phyloP scores from a whole-genome alignment of 2,113 vertebrate genomes.

The Hippocampus zosterae region DNA sequence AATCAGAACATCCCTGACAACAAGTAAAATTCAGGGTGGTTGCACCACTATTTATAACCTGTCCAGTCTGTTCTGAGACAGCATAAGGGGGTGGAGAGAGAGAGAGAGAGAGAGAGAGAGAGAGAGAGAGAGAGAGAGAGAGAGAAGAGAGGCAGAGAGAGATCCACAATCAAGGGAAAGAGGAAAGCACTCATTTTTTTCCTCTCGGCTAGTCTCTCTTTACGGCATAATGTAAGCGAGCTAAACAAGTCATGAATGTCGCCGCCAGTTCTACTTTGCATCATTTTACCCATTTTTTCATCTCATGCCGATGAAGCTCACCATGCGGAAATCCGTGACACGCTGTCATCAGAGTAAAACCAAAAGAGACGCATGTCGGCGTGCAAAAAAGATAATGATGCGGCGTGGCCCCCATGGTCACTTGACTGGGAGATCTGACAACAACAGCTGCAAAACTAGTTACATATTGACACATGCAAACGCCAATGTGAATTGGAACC shows the following conservation, averaged over 20 bases:
- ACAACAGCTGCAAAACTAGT: slow-evolving; percentile 18
- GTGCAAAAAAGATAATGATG: slow-evolving; percentile 24
- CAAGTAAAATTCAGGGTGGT: slow-evolving; percentile 62
- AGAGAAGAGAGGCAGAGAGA: not conserved
- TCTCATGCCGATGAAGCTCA: slow-evolving; percentile 3
- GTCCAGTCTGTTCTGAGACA: slow-evolving; percentile 58
- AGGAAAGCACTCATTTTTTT: slow-evolving; percentile 38
- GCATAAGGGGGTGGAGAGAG: slow-evolving; percentile 43
- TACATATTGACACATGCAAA: slow-evolving; percentile 4
- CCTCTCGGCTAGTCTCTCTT: slow-evolving; percentile 28
- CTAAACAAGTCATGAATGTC: slow-evolving; percentile 18
- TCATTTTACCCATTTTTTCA: slow-evolving; percentile 13
- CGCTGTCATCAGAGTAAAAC: slow-evolving; percentile 9
- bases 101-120: slow-evolving; percentile 1
- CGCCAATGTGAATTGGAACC: slow-evolving; percentile 5
- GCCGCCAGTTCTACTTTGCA: not conserved
- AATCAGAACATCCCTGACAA: slow-evolving; percentile 52
- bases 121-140: not conserved
- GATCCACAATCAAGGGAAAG: slow-evolving; percentile 33
- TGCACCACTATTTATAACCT: slow-evolving; percentile 69
- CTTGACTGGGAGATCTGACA: slow-evolving; percentile 27
- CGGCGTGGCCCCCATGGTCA: not conserved
- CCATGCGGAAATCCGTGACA: not conserved
- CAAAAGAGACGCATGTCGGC: not conserved
- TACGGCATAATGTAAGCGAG: slow-evolving; percentile 13